Conservation (phyloP, 2,113 vertebrate species). For the Calyptommatus sinebrachiatus region DNA sequence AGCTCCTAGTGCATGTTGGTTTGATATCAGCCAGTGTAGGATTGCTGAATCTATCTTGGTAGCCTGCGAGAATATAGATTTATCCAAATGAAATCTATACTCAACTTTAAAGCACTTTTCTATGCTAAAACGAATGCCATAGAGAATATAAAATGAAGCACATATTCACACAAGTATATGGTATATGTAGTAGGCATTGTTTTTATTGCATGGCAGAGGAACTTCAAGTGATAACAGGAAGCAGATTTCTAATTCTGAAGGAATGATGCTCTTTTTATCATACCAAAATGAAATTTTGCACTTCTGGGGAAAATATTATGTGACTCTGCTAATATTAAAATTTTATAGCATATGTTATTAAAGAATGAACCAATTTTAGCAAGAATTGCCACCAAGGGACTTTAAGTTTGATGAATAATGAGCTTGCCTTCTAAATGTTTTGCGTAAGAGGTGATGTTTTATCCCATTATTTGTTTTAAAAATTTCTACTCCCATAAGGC, state of each 20-base stretch:
- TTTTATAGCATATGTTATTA: conserved; percentile 39
- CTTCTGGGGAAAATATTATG: conserved; percentile 24
- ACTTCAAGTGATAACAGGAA: conserved; percentile 4
- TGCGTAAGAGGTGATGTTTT: not conserved
- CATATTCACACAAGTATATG: not conserved
- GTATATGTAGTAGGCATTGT: not conserved
- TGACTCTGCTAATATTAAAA: conserved; percentile 34
- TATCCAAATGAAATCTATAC: not conserved
- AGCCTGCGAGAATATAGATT: not conserved
- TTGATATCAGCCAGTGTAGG: too few relatives aligned
- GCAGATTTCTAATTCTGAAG: conserved; percentile 6
- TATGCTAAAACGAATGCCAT: not conserved
- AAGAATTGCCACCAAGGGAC: conserved; percentile 26
- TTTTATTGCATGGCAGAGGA: not conserved
- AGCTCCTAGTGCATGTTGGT: too few relatives aligned
- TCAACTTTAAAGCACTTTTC: not conserved
- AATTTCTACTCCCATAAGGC: conserved; percentile 1
- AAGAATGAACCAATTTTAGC: not conserved
- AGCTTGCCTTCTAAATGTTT: conserved; percentile 26
- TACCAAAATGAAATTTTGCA: conserved; percentile 32
- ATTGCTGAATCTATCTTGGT: too few relatives aligned
- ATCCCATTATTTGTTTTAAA: not conserved
- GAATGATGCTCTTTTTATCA: conserved; percentile 28
- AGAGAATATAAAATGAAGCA: not conserved
- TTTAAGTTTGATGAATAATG: conserved; percentile 7